phyloP scores from a whole-genome alignment of 2,113 vertebrate species.

The Synchiropus splendidus region DNA sequence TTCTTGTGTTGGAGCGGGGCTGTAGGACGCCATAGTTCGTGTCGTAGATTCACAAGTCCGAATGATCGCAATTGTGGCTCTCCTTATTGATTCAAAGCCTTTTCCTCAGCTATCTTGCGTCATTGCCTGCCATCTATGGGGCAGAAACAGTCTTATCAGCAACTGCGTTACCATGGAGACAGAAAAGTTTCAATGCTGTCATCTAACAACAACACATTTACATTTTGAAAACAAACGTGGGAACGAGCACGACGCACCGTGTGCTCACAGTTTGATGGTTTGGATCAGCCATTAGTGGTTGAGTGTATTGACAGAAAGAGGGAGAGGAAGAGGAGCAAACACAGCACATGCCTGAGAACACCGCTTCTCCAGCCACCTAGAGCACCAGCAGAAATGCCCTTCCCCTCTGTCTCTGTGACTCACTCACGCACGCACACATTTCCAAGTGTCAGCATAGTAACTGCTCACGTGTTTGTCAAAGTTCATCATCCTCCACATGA shows the following conservation, averaged over 20 bases:
- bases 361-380: conserved; percentile 6
- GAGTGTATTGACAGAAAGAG: conserved; percentile 59
- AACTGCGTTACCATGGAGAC: conserved; percentile 20
- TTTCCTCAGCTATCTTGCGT: conserved; percentile 29
- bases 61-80: too few relatives aligned
- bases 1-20: conserved; percentile 46
- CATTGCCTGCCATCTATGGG: conserved; percentile 53
- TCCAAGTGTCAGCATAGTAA: conserved; percentile 23
- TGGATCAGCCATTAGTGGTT: conserved; percentile 59
- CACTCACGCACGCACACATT: not conserved
- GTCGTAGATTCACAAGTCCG: not conserved
- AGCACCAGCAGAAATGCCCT: too few relatives aligned
- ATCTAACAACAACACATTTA: too few relatives aligned
- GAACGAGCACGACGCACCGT: conserved; percentile 5
- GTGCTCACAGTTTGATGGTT: conserved; percentile 21
- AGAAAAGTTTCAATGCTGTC: too few relatives aligned
- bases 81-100: too few relatives aligned
- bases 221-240: not conserved
- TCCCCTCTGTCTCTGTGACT: not conserved
- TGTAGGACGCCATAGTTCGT: conserved; percentile 66
- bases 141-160: conserved; percentile 20
- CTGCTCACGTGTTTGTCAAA: conserved; percentile 55
- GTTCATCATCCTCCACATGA: conserved; percentile 35
- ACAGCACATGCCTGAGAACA: conserved; percentile 46
- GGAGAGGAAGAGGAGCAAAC: conserved; percentile 33